Conservation (phyloP, 2,888 invertebrate genomes). For the Meta bourneti region DNA sequence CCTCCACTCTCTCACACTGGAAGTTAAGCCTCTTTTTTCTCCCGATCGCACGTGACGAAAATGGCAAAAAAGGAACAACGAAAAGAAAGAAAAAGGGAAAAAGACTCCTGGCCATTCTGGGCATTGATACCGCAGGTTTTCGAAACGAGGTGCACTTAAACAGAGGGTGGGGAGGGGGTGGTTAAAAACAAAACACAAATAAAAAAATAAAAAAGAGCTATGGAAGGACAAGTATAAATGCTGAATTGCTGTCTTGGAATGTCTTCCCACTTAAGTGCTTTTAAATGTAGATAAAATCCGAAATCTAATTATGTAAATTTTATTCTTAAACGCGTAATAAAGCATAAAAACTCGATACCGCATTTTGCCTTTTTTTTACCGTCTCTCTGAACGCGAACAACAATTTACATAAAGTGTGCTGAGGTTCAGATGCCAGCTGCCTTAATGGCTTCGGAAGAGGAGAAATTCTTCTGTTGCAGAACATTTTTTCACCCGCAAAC, state of each 20-base stretch:
- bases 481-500: background rate
- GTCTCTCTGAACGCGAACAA: constrained; percentile 3
- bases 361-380: constrained; percentile 12
- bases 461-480: constrained; percentile 3
- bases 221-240: constrained; percentile 31
- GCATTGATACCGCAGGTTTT: constrained; percentile 70
- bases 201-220: background rate
- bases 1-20: constrained; percentile 23
- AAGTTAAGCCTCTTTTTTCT: constrained; percentile 58
- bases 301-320: constrained; percentile 74
- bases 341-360: constrained; percentile 58
- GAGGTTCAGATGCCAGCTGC: constrained; percentile 44
- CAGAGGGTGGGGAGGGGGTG: background rate
- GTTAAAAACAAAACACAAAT: constrained; percentile 24
- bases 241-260: constrained; percentile 45
- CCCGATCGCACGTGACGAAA: constrained; percentile 55
- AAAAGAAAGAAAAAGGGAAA: background rate
- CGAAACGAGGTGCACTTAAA: constrained; percentile 65
- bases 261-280: constrained; percentile 64
- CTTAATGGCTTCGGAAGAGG: constrained; percentile 26
- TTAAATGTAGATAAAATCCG: constrained; percentile 71
- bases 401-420: constrained; percentile 66
- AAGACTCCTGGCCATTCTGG: constrained; percentile 29
- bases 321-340: constrained; percentile 67
- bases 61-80: constrained; percentile 47